Evolutionary conservation across 2,797 vertebrate species (phyloP).

Genomic region (Carcharodon carcharias): DNA sequence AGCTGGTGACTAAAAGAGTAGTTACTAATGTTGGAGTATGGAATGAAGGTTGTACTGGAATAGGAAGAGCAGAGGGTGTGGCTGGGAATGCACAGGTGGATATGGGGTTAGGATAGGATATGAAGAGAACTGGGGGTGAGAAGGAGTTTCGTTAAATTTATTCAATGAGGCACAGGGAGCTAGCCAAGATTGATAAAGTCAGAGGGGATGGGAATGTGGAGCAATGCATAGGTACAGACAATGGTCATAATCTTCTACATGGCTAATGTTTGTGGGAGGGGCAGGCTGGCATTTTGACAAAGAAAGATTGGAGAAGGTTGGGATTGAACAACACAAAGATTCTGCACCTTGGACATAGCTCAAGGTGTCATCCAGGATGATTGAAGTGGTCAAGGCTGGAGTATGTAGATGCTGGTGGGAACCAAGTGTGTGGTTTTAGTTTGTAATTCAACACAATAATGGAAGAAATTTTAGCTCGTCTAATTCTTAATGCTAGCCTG

Average conservation of each 20-base stretch:
- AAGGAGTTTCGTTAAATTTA: not conserved
- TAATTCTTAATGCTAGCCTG: not conserved
- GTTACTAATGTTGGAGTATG: not conserved
- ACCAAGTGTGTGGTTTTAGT: not conserved
- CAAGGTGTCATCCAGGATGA: not conserved
- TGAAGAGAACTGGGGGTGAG: not conserved
- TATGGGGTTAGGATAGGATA: not conserved
- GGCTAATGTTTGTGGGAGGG: not conserved
- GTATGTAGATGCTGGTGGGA: not conserved
- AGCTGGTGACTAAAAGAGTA: not conserved
- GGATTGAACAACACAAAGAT: not conserved
- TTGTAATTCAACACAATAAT: not conserved
- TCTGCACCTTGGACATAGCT: not conserved
- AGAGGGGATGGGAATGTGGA: not conserved
- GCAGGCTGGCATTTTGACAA: not conserved
- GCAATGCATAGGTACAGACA: not conserved
- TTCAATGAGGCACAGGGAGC: not conserved
- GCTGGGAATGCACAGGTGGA: not conserved
- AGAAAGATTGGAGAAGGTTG: not conserved
- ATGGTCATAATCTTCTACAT: not conserved
- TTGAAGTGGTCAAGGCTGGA: not conserved
- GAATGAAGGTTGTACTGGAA: not conserved
- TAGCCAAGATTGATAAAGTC: not conserved
- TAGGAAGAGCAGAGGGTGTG: not conserved
- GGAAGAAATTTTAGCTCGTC: not conserved